Evolutionary conservation across 1,140 invertebrate genomes (phyloP).

Genomic region (Spodoptera frugiperda): DNA sequence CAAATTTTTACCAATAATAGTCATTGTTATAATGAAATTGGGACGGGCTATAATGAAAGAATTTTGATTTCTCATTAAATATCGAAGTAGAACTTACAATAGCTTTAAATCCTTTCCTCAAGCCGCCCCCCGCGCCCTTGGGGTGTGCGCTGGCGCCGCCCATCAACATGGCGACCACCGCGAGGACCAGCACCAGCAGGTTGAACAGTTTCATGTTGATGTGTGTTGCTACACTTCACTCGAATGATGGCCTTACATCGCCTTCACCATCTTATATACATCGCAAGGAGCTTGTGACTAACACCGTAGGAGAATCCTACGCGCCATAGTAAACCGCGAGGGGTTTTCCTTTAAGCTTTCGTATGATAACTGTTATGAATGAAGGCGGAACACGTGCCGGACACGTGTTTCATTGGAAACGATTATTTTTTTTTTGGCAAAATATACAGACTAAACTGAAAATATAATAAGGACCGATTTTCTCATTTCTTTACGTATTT

Average conservation of each 20-base stretch:
- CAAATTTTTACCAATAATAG: too few species aligned
- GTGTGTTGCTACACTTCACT: neutral
- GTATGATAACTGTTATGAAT: too few species aligned
- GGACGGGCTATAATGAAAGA: too few species aligned
- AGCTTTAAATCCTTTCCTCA: slow-evolving; percentile 59
- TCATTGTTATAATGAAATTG: too few species aligned
- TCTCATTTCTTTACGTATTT: too few species aligned
- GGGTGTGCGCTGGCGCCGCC: slow-evolving; percentile 50
- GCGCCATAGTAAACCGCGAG: neutral
- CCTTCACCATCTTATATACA: neutral
- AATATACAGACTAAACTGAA: too few species aligned
- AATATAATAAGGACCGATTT: too few species aligned
- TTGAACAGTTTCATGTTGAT: slow-evolving; percentile 50
- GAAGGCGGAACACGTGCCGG: too few species aligned
- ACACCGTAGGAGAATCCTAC: neutral
- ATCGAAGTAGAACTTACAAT: slow-evolving; percentile 57
- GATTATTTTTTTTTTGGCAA: too few species aligned
- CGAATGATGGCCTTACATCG: neutral
- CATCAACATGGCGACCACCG: slow-evolving; percentile 56
- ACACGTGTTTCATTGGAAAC: too few species aligned
- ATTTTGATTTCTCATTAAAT: too few species aligned
- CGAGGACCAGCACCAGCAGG: slow-evolving; percentile 58
- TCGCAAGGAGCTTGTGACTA: neutral
- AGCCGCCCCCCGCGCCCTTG: slow-evolving; percentile 55
- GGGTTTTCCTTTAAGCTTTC: slow-evolving; percentile 2